phyloP scores from a whole-genome alignment of 2,797 vertebrate species.

The Phataginus tetradactyla region DNA sequence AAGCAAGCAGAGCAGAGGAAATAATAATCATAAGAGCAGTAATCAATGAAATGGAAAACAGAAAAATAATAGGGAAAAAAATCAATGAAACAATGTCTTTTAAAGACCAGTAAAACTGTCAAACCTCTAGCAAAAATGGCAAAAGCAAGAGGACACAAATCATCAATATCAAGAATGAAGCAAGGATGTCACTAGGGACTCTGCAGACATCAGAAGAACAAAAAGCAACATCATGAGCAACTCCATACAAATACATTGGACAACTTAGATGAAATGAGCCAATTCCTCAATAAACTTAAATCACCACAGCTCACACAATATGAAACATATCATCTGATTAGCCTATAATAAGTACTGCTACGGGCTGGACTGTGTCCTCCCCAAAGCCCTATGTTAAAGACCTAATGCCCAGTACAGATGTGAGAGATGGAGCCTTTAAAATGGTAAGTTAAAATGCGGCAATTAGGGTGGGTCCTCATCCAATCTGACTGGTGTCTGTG shows the following conservation, averaged over 20 bases:
- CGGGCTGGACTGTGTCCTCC: neutral
- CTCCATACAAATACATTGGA: neutral
- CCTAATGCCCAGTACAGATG: neutral
- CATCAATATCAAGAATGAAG: neutral
- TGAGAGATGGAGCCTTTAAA: neutral
- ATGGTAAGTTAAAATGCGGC: neutral
- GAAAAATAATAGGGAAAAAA: neutral
- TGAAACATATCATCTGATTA: neutral
- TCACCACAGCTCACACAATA: neutral
- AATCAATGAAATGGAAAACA: slow-evolving; percentile 9
- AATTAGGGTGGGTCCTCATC: neutral
- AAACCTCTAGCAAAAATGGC: neutral
- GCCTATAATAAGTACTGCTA: neutral
- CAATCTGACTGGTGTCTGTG: neutral
- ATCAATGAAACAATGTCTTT: neutral
- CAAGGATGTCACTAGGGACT: neutral
- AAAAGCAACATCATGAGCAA: neutral
- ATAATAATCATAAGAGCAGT: neutral
- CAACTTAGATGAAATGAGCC: neutral
- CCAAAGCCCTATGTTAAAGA: neutral
- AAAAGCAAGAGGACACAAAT: neutral
- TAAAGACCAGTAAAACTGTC: neutral
- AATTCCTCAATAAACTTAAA: slow-evolving; percentile 4
- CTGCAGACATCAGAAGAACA: neutral
- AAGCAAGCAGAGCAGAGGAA: neutral